Conservation (phyloP, 2,797 vertebrate species). For the Heliangelus exortis region DNA sequence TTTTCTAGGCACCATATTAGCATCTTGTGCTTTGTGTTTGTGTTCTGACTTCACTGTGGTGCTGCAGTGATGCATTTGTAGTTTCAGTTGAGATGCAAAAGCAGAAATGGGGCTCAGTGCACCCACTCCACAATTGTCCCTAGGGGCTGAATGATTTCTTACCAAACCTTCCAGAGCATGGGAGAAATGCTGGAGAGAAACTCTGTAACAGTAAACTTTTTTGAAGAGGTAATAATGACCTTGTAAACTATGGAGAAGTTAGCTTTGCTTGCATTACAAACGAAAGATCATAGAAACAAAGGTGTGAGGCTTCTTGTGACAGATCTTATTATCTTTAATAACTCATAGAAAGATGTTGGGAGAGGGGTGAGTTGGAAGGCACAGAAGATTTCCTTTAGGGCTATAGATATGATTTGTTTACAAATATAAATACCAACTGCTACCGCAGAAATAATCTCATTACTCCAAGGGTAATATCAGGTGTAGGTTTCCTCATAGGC, state of each 20-base stretch:
- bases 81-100: neutral
- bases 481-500: neutral
- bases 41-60: neutral
- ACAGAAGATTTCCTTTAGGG: neutral
- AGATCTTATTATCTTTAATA: neutral
- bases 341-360: neutral
- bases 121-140: neutral
- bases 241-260: neutral
- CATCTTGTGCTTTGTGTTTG: neutral
- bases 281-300: neutral
- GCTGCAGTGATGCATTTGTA: neutral
- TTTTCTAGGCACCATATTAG: neutral
- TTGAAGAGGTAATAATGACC: neutral
- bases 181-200: neutral
- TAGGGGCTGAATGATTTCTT: neutral
- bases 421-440: neutral
- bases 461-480: neutral
- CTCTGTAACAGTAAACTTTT: neutral
- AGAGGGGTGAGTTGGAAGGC: neutral
- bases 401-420: neutral
- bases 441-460: neutral
- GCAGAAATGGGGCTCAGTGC: neutral
- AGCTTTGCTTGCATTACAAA: neutral
- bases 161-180: neutral
- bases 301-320: neutral